phyloP scores from a whole-genome alignment of 1,140 invertebrate genomes.

The Drosophila yakuba region DNA sequence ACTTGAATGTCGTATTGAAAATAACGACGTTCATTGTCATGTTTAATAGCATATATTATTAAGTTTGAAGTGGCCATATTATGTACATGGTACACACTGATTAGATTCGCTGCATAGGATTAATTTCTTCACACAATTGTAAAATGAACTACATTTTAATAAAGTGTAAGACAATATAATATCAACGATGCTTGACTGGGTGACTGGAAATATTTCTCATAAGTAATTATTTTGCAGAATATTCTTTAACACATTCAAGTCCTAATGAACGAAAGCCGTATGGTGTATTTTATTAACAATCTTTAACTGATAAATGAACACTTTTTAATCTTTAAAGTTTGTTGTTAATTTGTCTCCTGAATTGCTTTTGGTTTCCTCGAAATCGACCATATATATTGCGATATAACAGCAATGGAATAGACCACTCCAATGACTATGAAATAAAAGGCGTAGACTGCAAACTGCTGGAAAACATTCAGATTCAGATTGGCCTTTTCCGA shows the following conservation, averaged over 20 bases:
- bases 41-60: background rate
- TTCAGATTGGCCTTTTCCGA: conserved; percentile 83
- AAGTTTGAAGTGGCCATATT: background rate
- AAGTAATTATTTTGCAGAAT: too few species aligned
- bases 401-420: conserved; percentile 48
- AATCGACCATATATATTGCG: conserved; percentile 36
- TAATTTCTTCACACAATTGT: background rate
- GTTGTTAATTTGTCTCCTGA: conserved; percentile 12
- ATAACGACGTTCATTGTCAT: conserved; percentile 11
- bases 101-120: background rate
- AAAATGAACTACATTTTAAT: conserved; percentile 1
- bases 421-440: conserved; percentile 63
- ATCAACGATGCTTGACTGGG: background rate
- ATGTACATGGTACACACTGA: conserved; percentile 15
- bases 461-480: conserved; percentile 85
- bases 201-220: background rate
- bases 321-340: background rate
- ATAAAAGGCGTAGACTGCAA: conserved; percentile 84
- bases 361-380: background rate
- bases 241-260: too few species aligned
- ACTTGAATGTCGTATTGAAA: conserved; percentile 9
- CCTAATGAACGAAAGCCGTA: too few species aligned
- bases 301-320: background rate
- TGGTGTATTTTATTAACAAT: too few species aligned
- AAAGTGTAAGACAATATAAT: background rate